A percentile compares a stretch with the other conserved stretches of the same genome.
Evolutionary conservation across 1,140 invertebrate genomes (phyloP).

Genomic region (Probaryconus sp.): DNA sequence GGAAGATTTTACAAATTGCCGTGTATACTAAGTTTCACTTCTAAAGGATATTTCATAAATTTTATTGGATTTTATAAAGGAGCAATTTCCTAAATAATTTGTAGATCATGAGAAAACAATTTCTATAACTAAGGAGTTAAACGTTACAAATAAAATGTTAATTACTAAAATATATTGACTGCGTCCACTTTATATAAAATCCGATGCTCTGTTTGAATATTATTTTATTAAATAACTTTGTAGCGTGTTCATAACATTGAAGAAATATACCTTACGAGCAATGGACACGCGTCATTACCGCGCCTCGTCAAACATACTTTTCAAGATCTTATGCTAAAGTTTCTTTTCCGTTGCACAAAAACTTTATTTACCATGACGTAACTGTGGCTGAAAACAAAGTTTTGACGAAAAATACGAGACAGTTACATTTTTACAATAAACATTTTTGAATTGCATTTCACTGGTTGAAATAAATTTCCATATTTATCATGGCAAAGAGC

Average conservation of each 20-base stretch:
- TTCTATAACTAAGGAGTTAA: too few relatives aligned
- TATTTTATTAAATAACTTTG: conserved; percentile 41
- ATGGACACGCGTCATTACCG: conserved; percentile 54
- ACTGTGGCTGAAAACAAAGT: conserved; percentile 9
- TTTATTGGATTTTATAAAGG: too few relatives aligned
- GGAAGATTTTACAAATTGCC: too few relatives aligned
- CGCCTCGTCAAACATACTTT: conserved; percentile 46
- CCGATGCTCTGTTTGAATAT: conserved; percentile 24
- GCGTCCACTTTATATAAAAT: conserved; percentile 7
- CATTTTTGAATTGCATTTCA: background rate
- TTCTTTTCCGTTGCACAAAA: conserved; percentile 54
- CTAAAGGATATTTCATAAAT: too few relatives aligned
- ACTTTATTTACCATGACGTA: conserved; percentile 51
- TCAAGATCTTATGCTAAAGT: conserved; percentile 38
- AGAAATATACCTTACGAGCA: conserved; percentile 40
- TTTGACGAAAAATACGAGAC: conserved; percentile 9
- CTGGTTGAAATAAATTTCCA: conserved; percentile 1
- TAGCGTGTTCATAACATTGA: conserved; percentile 34
- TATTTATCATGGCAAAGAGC: conserved; percentile 1
- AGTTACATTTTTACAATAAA: conserved; percentile 4
- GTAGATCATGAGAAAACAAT: too few relatives aligned
- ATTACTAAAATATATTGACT: conserved; percentile 15
- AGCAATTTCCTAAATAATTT: too few relatives aligned
- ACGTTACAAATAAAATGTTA: too few relatives aligned
- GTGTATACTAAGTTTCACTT: too few relatives aligned